Evolutionary conservation across 2,113 vertebrate species (phyloP).

Genomic region (Saimiri boliviensis): DNA sequence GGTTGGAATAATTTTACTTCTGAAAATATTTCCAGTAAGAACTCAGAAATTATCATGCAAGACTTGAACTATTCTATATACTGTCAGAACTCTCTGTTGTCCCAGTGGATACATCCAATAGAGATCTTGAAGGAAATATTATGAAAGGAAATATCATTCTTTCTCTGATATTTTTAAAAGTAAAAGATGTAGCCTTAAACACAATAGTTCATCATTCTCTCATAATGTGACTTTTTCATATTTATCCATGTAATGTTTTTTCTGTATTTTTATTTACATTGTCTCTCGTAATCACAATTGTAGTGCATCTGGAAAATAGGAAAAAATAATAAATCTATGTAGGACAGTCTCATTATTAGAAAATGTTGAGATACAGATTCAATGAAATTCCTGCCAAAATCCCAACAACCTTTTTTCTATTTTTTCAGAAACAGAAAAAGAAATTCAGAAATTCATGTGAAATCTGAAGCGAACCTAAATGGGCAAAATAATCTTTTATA

Average conservation of each 20-base stretch:
- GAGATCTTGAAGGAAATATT: constrained; percentile 10
- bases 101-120: background rate
- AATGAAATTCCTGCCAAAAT: background rate
- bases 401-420: background rate
- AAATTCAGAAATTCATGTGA: background rate
- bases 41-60: background rate
- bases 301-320: background rate
- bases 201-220: background rate
- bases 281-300: background rate
- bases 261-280: background rate
- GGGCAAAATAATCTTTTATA: background rate
- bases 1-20: background rate
- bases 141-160: background rate
- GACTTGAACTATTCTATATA: background rate
- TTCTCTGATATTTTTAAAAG: background rate
- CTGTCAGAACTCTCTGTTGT: background rate
- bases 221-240: background rate
- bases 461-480: background rate
- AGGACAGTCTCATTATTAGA: background rate
- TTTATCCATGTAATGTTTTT: background rate
- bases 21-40: constrained; percentile 23
- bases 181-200: background rate
- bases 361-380: background rate
- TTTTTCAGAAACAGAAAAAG: background rate
- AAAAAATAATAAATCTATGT: background rate